phyloP scores from a whole-genome alignment of 2,113 vertebrate genomes.

The Hiodon tergisus region DNA sequence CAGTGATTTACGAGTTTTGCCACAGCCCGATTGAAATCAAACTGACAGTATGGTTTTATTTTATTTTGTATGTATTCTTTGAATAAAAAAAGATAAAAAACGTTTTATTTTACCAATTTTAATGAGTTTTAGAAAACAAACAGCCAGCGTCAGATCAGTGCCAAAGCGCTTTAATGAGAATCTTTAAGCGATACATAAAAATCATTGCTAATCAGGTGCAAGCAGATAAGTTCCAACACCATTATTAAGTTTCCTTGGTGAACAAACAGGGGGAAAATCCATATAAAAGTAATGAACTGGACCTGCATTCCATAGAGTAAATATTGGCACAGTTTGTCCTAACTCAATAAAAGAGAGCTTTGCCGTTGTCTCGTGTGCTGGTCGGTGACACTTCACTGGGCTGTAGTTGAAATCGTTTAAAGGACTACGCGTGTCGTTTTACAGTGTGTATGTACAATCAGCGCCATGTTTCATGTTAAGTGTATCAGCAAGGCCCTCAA shows the following conservation, averaged over 20 bases:
- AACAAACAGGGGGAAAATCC: constrained; percentile 51
- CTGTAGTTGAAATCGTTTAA: not conserved
- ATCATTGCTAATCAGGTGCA: constrained; percentile 66
- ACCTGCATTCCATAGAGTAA: constrained; percentile 49
- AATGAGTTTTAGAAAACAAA: not conserved
- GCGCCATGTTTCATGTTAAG: too few relatives aligned
- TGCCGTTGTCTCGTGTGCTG: not conserved
- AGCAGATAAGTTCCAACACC: constrained; percentile 41
- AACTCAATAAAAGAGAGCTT: constrained; percentile 45
- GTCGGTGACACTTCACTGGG: not conserved
- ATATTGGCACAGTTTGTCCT: constrained; percentile 53
- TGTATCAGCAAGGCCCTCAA: too few relatives aligned
- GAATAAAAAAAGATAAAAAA: too few relatives aligned
- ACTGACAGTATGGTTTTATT: not conserved
- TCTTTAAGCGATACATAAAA: constrained; percentile 45
- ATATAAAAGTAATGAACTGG: constrained; percentile 63
- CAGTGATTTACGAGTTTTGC: too few relatives aligned
- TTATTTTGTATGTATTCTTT: constrained; percentile 12
- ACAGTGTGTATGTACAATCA: too few relatives aligned
- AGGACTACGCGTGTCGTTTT: too few relatives aligned
- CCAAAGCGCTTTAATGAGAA: constrained; percentile 33
- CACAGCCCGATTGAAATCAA: too few relatives aligned
- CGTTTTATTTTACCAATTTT: constrained; percentile 6
- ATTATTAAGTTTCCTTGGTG: constrained; percentile 45
- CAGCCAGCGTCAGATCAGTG: constrained; percentile 24